These are phyloP conservation scores for Melanogrammus aeglefinus DNA, from an alignment of 2,797 vertebrate genomes.

Conservation along the genomic window DNA sequence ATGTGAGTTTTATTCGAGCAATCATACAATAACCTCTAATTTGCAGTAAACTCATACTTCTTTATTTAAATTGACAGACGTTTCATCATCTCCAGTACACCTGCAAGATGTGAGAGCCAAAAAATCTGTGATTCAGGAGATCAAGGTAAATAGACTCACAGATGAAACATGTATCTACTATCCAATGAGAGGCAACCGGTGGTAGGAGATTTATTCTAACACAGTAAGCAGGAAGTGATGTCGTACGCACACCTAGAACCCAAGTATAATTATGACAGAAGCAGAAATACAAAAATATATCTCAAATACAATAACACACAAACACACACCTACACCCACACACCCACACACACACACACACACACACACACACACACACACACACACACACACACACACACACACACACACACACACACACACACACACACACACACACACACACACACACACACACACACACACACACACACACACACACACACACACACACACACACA, in stretches of 20 bases:
- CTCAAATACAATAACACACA: not conserved
- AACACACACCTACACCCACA: not conserved
- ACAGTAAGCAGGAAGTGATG: not conserved
- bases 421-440: not conserved
- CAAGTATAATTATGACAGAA: not conserved
- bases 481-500: not conserved
- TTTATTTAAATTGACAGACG: too few species aligned
- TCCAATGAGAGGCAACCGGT: not conserved
- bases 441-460: not conserved
- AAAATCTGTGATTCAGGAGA: not conserved
- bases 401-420: conserved; percentile 3
- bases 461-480: not conserved
- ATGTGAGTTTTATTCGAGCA: not conserved
- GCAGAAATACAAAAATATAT: not conserved
- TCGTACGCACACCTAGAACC: too few species aligned
- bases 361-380: not conserved
- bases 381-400: not conserved
- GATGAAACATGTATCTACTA: not conserved
- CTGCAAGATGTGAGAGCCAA: too few species aligned
- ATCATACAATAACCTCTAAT: not conserved
- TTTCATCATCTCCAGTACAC: too few species aligned
- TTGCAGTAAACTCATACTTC: too few species aligned
- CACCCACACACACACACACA: not conserved
- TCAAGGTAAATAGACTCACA: not conserved
- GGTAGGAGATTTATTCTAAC: not conserved